These are phyloP conservation scores for Hydriomena furcata DNA, from an alignment of 2,888 invertebrate species.

Conservation along the genomic window DNA sequence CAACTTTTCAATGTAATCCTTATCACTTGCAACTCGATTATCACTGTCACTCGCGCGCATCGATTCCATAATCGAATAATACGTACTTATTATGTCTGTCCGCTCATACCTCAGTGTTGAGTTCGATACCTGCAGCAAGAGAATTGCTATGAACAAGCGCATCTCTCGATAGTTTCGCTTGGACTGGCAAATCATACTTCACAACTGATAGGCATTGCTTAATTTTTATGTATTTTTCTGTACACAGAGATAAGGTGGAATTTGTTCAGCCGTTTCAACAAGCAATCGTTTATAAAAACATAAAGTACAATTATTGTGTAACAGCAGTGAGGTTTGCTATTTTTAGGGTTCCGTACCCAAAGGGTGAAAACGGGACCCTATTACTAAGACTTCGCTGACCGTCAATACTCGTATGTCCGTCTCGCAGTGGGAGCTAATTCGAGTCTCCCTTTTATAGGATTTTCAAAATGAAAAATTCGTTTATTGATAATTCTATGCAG, in stretches of 20 bases:
- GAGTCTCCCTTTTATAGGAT: too few relatives aligned
- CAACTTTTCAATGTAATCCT: constrained; percentile 2
- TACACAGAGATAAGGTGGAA: constrained; percentile 14
- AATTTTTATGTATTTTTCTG: constrained; percentile 23
- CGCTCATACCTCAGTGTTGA: constrained; percentile 20
- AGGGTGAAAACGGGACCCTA: too few relatives aligned
- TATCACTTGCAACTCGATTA: constrained; percentile 35
- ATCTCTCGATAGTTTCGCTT: constrained; percentile 25
- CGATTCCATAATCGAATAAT: constrained; percentile 33
- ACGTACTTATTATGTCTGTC: constrained; percentile 34
- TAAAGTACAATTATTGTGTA: too few relatives aligned
- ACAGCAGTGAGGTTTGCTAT: too few relatives aligned
- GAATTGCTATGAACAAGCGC: constrained; percentile 25
- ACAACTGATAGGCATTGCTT: constrained; percentile 16
- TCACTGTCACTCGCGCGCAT: constrained; percentile 32
- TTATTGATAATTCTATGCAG: too few relatives aligned
- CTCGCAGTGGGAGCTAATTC: too few relatives aligned
- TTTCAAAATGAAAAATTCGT: too few relatives aligned
- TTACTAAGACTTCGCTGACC: too few relatives aligned
- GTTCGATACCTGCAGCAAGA: constrained; percentile 13
- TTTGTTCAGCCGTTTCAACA: constrained; percentile 21
- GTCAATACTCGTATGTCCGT: too few relatives aligned
- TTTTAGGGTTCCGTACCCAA: too few relatives aligned
- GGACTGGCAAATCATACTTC: constrained; percentile 29
- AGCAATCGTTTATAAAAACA: background rate